Conservation (phyloP, 2,888 invertebrate species). For the Maniola hyperantus region DNA sequence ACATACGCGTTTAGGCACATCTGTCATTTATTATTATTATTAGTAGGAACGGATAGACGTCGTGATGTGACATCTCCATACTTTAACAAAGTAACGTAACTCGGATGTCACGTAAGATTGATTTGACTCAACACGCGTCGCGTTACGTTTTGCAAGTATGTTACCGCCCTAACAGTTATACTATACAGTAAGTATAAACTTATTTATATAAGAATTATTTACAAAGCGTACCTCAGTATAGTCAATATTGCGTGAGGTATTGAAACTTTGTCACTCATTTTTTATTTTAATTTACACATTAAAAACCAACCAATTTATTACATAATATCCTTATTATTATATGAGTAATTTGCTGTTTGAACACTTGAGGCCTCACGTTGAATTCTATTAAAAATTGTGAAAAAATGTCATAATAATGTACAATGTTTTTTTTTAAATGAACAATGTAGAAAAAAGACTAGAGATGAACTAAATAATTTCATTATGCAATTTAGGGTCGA, state of each 20-base stretch:
- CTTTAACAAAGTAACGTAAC: neutral
- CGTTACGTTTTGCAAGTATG: neutral
- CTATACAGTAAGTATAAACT: slow-evolving; percentile 76
- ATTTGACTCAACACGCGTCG: neutral
- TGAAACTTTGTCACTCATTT: slow-evolving; percentile 55
- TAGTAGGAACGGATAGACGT: too few species aligned
- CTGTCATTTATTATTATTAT: too few species aligned
- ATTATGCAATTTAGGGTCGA: slow-evolving; percentile 9
- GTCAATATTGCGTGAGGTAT: slow-evolving; percentile 58
- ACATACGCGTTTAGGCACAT: too few species aligned
- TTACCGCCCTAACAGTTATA: slow-evolving; percentile 32
- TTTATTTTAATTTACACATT: slow-evolving; percentile 46
- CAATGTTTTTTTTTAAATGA: slow-evolving; percentile 21
- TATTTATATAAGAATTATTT: slow-evolving; percentile 70
- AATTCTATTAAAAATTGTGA: slow-evolving; percentile 21
- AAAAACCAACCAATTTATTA: slow-evolving; percentile 52
- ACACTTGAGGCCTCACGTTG: slow-evolving; percentile 68
- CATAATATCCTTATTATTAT: slow-evolving; percentile 43
- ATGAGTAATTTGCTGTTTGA: slow-evolving; percentile 56
- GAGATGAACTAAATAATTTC: slow-evolving; percentile 18
- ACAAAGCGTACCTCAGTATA: slow-evolving; percentile 67
- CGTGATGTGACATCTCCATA: neutral
- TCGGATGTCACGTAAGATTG: neutral
- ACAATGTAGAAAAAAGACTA: slow-evolving; percentile 17
- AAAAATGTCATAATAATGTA: slow-evolving; percentile 23